These are phyloP conservation scores for Corythoichthys haematopterus DNA, from an alignment of 2,113 vertebrate species.

Conservation along the genomic window DNA sequence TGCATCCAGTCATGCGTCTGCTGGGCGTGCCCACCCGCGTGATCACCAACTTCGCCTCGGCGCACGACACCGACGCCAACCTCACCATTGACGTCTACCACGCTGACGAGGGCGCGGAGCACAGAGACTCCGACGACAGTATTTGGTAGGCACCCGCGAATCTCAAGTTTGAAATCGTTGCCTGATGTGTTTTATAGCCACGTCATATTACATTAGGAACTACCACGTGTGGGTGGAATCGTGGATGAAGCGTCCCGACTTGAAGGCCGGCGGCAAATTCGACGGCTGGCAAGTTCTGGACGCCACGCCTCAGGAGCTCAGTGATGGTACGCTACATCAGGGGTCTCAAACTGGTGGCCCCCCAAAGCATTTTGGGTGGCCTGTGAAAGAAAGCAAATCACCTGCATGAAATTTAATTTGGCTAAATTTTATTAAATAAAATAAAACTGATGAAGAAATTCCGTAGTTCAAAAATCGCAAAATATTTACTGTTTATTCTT, in stretches of 20 bases:
- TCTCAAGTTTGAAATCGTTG: no score
- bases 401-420: no score
- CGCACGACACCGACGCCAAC: slow-evolving; percentile 44
- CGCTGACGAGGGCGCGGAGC: neutral
- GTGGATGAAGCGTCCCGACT: slow-evolving; percentile 84
- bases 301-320: slow-evolving; percentile 87
- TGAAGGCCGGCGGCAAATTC: slow-evolving; percentile 45
- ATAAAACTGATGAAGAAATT: no score
- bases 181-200: no score
- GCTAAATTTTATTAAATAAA: no score
- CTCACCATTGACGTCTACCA: slow-evolving; percentile 34
- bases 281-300: slow-evolving; percentile 90
- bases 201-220: slow-evolving; percentile 72
- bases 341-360: no score
- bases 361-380: no score
- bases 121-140: slow-evolving; percentile 1
- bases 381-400: no score
- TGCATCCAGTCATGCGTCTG: slow-evolving; percentile 45
- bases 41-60: slow-evolving; percentile 47
- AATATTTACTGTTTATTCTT: no score
- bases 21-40: slow-evolving; percentile 52
- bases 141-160: slow-evolving; percentile 36
- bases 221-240: slow-evolving; percentile 89
- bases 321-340: slow-evolving; percentile 67
- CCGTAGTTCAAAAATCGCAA: no score